Evolutionary conservation across 1,140 invertebrate genomes (phyloP), one percentile per base, ranked within the genome.

Genomic region (Orussus abietinus): DNA sequence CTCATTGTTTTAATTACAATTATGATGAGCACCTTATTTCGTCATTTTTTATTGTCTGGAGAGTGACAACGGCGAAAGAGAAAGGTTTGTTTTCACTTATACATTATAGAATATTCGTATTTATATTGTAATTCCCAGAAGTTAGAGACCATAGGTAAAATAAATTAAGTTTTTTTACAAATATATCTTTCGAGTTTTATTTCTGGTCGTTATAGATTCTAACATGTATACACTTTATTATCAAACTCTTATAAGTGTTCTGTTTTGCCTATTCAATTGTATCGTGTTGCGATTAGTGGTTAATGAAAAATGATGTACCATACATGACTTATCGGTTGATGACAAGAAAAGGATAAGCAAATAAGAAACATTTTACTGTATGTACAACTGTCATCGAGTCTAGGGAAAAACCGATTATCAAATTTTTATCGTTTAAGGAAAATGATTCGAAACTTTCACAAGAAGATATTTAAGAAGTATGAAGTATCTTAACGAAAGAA

Each of bases 151-250:
- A 30, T 51, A 55, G 30, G n/a, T 5, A 31, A 42, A 42, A 37
- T 51, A 51, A 47, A 51, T 45, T 40, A n/a, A n/a, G 19, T 39
- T 46, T 47, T 55, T 51, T 47, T 55, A 55, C 31, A 38, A 50
- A 38, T 22, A 37, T 14, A 37, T 42, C 38, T 26, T 15, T 46
- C 28, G 43, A 38, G 28, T 45, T 44, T 55, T 15, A 53, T 54
- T 54, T 40, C 22, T 10, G 15, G 39, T 47, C 36, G 22, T n/a
- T n/a, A n/a, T n/a, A n/a, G n/a, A n/a, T n/a, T n/a, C n/a, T n/a
- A n/a, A n/a, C n/a, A n/a, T n/a, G n/a, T n/a, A n/a, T n/a, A n/a
- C n/a, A n/a, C n/a, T n/a, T n/a, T n/a, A n/a, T n/a, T n/a, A n/a
- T n/a, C n/a, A n/a, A n/a, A n/a, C n/a, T n/a, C n/a, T n/a, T n/a